phyloP scores from a whole-genome alignment of 2,797 vertebrate species.

The Centroberyx gerrardi region DNA sequence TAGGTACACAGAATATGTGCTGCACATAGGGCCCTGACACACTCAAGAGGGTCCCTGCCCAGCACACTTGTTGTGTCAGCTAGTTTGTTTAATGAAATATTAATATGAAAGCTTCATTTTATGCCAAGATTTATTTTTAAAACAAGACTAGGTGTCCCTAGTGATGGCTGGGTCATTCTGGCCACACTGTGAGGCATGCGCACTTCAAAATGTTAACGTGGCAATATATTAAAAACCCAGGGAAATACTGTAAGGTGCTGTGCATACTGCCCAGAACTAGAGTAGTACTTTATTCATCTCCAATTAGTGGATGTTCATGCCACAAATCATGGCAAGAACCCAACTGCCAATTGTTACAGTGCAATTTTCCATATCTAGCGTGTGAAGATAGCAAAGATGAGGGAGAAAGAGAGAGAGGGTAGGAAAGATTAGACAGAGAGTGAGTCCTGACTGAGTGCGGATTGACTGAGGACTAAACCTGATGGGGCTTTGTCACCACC shows the following conservation, averaged over 20 bases:
- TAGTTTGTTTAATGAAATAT: constrained; percentile 60
- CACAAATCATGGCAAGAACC: not conserved
- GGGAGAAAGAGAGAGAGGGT: no score
- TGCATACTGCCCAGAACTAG: no score
- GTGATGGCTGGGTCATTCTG: not conserved
- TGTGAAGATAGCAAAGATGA: no score
- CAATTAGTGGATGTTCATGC: not conserved
- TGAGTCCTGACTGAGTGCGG: no score
- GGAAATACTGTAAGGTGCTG: no score
- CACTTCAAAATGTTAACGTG: constrained; percentile 12
- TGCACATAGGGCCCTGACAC: no score
- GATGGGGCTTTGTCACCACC: no score
- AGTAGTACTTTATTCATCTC: no score
- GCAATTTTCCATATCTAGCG: no score
- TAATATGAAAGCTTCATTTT: constrained; percentile 54
- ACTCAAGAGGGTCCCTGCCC: not conserved
- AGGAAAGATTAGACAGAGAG: no score
- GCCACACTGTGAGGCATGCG: not conserved
- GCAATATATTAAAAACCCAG: not conserved
- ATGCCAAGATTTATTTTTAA: constrained; percentile 59
- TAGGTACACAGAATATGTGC: no score
- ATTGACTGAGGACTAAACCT: no score
- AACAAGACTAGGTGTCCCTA: constrained; percentile 26
- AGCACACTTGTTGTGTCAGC: constrained; percentile 28
- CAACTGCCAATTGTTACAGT: not conserved